phyloP scores from a whole-genome alignment of 2,888 invertebrate genomes.

The Leucoma salicis region DNA sequence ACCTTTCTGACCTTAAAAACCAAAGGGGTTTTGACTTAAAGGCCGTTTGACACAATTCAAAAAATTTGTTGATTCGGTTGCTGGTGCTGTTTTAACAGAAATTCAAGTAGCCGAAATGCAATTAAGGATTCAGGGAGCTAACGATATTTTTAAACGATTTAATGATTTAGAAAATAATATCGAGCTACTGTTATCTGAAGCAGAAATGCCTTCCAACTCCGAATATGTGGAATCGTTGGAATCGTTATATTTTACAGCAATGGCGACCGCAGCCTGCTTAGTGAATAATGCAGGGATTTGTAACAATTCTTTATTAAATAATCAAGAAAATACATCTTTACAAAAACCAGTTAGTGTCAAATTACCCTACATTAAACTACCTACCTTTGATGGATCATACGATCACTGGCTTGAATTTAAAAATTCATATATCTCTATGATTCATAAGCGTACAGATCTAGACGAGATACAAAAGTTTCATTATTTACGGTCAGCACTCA shows the following conservation, averaged over 20 bases:
- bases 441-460: conserved; percentile 16
- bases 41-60: background rate
- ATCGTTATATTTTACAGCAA: background rate
- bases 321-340: background rate
- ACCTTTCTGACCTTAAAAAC: background rate
- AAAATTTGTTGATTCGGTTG: background rate
- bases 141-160: background rate
- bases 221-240: background rate
- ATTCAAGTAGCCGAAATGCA: background rate
- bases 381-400: conserved; percentile 1
- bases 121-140: background rate
- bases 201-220: background rate
- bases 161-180: background rate
- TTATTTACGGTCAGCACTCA: background rate
- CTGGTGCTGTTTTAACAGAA: background rate
- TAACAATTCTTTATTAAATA: background rate
- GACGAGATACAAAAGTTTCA: conserved; percentile 13
- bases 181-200: background rate
- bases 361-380: conserved; percentile 8
- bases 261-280: background rate
- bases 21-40: background rate
- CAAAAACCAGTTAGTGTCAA: background rate
- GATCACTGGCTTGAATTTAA: conserved; percentile 14
- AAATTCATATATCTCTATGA: conserved; percentile 16
- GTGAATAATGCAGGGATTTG: background rate